phyloP scores from a whole-genome alignment of 2,797 vertebrate species.

The Cheirogaleus major region DNA sequence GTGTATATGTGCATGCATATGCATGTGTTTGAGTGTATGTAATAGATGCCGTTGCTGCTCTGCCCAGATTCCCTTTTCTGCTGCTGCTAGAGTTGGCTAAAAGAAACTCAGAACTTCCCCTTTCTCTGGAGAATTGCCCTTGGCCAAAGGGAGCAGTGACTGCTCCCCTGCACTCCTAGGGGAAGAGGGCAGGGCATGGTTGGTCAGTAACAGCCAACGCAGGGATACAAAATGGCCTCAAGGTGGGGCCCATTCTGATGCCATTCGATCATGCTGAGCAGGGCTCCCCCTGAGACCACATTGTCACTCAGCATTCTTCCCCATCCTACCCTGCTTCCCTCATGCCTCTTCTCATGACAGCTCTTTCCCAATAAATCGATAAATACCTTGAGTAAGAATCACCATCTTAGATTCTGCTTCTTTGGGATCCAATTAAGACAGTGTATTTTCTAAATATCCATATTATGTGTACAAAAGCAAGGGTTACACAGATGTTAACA shows the following conservation, averaged over 20 bases:
- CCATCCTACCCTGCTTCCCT: not conserved
- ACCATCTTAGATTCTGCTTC: not conserved
- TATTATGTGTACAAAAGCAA: not conserved
- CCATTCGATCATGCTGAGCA: not conserved
- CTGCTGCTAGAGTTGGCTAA: not conserved
- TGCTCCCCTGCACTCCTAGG: not conserved
- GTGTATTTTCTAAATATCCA: not conserved
- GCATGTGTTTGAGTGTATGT: fast-evolving
- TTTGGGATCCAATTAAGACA: not conserved
- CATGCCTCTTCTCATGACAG: not conserved
- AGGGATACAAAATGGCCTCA: not conserved
- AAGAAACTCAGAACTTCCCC: not conserved
- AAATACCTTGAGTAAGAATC: not conserved
- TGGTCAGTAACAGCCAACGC: not conserved
- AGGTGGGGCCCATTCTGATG: not conserved
- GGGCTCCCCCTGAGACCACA: not conserved
- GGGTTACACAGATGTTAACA: not conserved
- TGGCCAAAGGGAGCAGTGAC: not conserved
- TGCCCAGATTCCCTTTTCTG: not conserved
- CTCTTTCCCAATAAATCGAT: not conserved
- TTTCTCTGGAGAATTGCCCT: not conserved
- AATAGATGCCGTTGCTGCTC: not conserved
- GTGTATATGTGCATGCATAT: not conserved
- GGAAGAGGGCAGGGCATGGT: not conserved
- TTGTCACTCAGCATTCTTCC: not conserved